Base-by-base conservation (phyloP, 2,113 vertebrate species). In the Syngnathus scovelli region DNA sequence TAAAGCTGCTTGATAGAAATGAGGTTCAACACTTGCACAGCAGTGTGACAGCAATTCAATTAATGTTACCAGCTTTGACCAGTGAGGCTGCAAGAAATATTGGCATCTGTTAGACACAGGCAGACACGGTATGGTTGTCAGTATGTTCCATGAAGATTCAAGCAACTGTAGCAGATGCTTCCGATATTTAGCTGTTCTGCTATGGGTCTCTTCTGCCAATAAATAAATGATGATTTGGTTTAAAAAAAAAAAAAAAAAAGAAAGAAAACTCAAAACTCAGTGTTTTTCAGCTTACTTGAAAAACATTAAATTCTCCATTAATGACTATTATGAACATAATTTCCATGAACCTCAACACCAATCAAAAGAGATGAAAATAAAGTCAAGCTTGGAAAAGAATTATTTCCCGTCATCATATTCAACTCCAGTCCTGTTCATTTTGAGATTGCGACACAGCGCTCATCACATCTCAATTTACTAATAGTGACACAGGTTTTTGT, bases 31-130 rank as follows among this genome's bases (percentile, higher is more conserved):
- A 70, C 41, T 49, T 77, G 59, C 79, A 60, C 76, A 70, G 77
- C 75, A 80, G 65, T 78, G 78, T 78, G 86, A 86, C 82, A 88
- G 81, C 79, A 80, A 75, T 86, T 89, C 81, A 84, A 89, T 89
- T 88, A 90, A 85, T 69, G 78, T 87, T 80, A 77, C 64, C 76
- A 76, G 85, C 77, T 70, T 67, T 81, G 78, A 87, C 89, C 82
- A 86, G 74, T 64, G 4, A 71, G 78, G 80, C 76, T 80, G 71
- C 68, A 41, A 83, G 79, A 72, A 81, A 79, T 74, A 82, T 79
- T 19, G 61, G 82, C 86, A 87, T 87, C 83, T 86, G 89, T 74
- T 87, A 63, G 58, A 81, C 64, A 41, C 68, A 80, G 69, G 77
- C 54, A 61, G 74, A 77, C 58, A 66, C 76, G 71, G 62, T 67